These are phyloP conservation scores for Halesus radiatus DNA, from an alignment of 1,140 invertebrate species.

Conservation along the genomic window DNA sequence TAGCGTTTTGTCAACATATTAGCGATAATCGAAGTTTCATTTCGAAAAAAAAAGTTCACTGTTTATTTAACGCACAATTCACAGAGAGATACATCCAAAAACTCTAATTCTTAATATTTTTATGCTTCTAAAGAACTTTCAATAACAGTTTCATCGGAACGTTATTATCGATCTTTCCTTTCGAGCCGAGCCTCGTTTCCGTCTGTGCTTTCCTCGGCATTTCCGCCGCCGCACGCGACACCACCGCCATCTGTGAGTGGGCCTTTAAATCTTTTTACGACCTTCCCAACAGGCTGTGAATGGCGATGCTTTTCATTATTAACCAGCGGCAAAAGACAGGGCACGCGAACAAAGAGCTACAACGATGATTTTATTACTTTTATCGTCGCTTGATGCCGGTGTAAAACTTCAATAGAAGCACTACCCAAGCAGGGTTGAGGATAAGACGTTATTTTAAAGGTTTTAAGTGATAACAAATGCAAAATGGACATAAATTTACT, in stretches of 20 bases:
- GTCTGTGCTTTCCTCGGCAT: slow-evolving; percentile 45
- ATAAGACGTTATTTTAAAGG: neutral
- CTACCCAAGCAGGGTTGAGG: neutral
- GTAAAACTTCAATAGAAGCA: neutral
- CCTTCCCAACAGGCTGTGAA: slow-evolving; percentile 61
- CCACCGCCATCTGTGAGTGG: slow-evolving; percentile 65
- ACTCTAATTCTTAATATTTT: too few relatives aligned
- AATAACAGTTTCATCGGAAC: too few relatives aligned
- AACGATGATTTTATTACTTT: slow-evolving; percentile 32
- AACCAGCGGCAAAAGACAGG: slow-evolving; percentile 33
- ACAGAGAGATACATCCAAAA: too few relatives aligned
- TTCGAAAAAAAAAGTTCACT: too few relatives aligned
- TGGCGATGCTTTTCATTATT: slow-evolving; percentile 49
- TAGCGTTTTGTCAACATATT: too few relatives aligned
- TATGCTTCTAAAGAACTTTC: too few relatives aligned
- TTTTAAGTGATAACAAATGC: neutral
- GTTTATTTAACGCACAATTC: too few relatives aligned
- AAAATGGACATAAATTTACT: too few relatives aligned
- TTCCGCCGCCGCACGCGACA: slow-evolving; percentile 22
- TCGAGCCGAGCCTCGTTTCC: slow-evolving; percentile 52
- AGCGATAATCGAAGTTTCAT: too few relatives aligned
- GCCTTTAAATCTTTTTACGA: slow-evolving; percentile 66
- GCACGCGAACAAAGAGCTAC: slow-evolving; percentile 33
- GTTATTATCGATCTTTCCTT: neutral
- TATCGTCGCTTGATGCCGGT: slow-evolving; percentile 6